Evolutionary conservation across 2,888 invertebrate genomes (phyloP).

Genomic region (Tenodera sinensis): DNA sequence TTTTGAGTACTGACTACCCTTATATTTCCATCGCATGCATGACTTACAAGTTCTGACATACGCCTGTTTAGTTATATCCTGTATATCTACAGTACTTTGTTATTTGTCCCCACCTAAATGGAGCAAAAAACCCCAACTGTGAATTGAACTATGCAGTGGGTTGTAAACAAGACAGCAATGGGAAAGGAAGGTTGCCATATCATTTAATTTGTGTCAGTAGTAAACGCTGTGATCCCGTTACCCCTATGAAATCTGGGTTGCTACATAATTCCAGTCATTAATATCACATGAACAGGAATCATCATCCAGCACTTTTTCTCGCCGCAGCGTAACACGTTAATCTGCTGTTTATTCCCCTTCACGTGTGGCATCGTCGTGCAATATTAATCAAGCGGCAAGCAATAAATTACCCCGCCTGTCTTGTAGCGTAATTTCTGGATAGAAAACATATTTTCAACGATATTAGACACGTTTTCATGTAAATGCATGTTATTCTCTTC

Average conservation of each 20-base stretch:
- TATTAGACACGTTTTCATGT: not conserved
- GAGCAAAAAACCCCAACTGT: too few relatives aligned
- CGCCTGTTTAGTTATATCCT: too few relatives aligned
- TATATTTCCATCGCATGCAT: too few relatives aligned
- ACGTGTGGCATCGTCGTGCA: not conserved
- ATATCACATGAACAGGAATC: not conserved
- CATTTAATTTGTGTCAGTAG: not conserved
- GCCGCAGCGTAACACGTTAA: not conserved
- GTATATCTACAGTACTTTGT: too few relatives aligned
- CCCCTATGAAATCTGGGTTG: not conserved
- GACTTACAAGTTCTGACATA: too few relatives aligned
- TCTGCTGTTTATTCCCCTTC: not conserved
- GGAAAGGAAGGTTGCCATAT: not conserved
- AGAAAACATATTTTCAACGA: not conserved
- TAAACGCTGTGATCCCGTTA: not conserved
- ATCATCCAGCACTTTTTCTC: not conserved
- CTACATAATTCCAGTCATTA: not conserved
- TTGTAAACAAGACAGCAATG: too few relatives aligned
- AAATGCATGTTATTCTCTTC: not conserved
- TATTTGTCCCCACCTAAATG: too few relatives aligned
- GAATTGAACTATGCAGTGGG: too few relatives aligned
- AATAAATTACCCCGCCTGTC: not conserved
- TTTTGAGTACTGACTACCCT: too few relatives aligned
- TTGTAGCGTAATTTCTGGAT: not conserved
- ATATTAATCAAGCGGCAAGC: not conserved